These are phyloP conservation scores for Sardinella longiceps DNA, from an alignment of 2,797 vertebrate genomes.

Conservation along the genomic window DNA sequence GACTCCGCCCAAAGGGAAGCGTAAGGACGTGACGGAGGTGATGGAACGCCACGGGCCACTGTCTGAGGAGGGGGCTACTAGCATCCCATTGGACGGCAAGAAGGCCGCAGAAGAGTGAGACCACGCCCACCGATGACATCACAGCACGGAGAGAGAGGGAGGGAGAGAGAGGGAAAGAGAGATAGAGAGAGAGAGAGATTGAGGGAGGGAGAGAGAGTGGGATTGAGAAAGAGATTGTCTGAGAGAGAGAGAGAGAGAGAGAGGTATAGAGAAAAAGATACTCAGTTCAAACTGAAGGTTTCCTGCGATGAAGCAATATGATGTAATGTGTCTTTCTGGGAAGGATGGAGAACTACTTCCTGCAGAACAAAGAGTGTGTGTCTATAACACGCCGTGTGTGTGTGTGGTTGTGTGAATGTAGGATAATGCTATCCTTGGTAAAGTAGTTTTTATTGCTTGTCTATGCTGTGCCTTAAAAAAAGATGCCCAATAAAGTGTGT, in stretches of 20 bases:
- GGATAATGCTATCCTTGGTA: not conserved
- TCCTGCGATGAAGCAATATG: not conserved
- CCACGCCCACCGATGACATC: too few relatives aligned
- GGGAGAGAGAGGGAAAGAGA: not conserved
- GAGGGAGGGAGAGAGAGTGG: not conserved
- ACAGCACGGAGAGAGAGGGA: not conserved
- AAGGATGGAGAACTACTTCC: too few relatives aligned
- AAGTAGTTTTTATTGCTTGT: not conserved
- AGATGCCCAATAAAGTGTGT: too few relatives aligned
- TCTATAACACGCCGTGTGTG: not conserved
- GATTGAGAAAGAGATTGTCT: not conserved
- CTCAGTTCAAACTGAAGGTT: too few relatives aligned
- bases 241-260: too few relatives aligned
- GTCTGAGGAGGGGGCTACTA: slow-evolving; percentile 67
- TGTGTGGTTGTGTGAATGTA: not conserved
- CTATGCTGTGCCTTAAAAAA: not conserved
- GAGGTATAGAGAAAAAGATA: not conserved
- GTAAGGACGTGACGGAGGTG: slow-evolving; percentile 60
- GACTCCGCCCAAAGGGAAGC: slow-evolving; percentile 65
- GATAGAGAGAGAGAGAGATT: not conserved
- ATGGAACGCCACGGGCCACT: slow-evolving; percentile 80
- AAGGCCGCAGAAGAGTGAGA: slow-evolving; percentile 42
- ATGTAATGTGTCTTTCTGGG: too few relatives aligned
- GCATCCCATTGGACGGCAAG: slow-evolving; percentile 64
- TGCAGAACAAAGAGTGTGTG: too few relatives aligned